Conservation (phyloP, 2,888 invertebrate species). For the Cataglyphis livida region DNA sequence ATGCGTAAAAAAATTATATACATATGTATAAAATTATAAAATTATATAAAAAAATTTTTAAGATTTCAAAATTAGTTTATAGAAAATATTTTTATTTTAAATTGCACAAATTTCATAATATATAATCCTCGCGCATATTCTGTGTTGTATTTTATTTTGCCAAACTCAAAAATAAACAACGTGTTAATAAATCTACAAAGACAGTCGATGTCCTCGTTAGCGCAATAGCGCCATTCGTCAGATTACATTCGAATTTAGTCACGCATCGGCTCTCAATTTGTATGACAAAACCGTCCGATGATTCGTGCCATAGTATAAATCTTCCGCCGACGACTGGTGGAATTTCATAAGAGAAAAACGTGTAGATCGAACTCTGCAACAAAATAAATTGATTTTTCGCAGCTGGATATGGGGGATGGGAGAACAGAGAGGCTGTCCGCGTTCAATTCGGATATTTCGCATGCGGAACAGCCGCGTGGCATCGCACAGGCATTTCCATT, state of each 20-base stretch:
- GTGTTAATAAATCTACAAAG: constrained; percentile 24
- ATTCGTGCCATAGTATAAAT: constrained; percentile 42
- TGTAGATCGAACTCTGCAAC: constrained; percentile 45
- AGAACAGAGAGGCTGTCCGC: background rate
- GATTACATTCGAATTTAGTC: background rate
- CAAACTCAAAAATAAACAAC: background rate
- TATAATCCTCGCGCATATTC: background rate
- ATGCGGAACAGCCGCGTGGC: constrained; percentile 61
- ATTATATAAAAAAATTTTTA: background rate
- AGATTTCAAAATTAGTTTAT: background rate
- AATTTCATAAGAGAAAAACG: constrained; percentile 50
- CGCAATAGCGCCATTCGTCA: constrained; percentile 6
- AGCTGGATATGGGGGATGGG: background rate
- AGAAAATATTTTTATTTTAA: background rate
- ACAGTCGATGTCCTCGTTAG: background rate
- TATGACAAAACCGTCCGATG: constrained; percentile 40
- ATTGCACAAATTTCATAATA: background rate
- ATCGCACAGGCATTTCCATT: constrained; percentile 61
- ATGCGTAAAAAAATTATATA: background rate
- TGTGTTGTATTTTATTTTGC: background rate
- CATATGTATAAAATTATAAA: background rate
- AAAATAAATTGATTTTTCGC: constrained; percentile 64
- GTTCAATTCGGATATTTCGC: constrained; percentile 59
- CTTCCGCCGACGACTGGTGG: constrained; percentile 7
- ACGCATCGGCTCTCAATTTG: constrained; percentile 39